A percentile compares a stretch with the other conserved stretches of the same genome.
Evolutionary conservation across 2,797 vertebrate genomes (phyloP).

Genomic region (Eutrigla gurnardus): DNA sequence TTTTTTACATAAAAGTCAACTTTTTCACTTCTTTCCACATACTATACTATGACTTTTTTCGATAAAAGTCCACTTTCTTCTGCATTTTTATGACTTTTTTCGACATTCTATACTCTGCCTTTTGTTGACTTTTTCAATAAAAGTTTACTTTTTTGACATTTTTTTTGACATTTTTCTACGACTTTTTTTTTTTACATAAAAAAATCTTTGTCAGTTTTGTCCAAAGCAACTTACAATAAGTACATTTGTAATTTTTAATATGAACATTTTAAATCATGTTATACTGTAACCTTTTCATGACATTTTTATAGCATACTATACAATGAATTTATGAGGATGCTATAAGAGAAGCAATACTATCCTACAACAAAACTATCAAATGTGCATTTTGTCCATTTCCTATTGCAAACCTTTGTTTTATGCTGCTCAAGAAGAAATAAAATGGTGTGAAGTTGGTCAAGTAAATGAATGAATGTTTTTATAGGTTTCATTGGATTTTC

Average conservation of each 20-base stretch:
- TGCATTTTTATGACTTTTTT: too few species aligned
- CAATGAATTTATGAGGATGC: too few species aligned
- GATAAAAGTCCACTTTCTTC: too few species aligned
- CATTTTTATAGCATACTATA: too few species aligned
- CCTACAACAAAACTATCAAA: neutral
- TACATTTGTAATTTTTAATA: too few species aligned
- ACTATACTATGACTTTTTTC: neutral
- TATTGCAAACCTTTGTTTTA: neutral
- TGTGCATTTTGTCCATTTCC: neutral
- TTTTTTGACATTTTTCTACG: neutral
- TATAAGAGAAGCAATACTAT: too few species aligned
- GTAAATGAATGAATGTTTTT: conserved; percentile 13
- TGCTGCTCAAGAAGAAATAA: conserved; percentile 8
- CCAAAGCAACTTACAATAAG: too few species aligned
- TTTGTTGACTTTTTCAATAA: too few species aligned
- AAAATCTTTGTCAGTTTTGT: too few species aligned
- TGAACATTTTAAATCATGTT: too few species aligned
- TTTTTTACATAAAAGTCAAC: too few species aligned
- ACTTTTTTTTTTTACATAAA: neutral
- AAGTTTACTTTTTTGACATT: neutral
- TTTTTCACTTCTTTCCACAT: neutral
- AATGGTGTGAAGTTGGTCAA: neutral
- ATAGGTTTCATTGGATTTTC: conserved; percentile 13
- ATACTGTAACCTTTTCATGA: too few species aligned
- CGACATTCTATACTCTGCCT: neutral